Base-by-base conservation (phyloP, 2,113 vertebrate species). In the Ramphastos sulfuratus region DNA sequence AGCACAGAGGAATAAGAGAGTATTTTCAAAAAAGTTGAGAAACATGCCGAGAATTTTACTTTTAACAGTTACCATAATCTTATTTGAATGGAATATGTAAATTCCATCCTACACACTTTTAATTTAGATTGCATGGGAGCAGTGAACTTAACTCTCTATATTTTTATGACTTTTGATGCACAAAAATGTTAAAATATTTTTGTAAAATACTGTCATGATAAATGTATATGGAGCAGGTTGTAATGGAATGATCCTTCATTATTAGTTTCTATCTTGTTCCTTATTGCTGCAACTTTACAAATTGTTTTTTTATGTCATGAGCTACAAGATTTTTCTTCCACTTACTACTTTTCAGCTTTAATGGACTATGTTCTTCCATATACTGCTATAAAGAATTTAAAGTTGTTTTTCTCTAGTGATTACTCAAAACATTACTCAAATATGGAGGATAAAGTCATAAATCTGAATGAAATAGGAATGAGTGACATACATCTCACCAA, bases 231-330 rank as follows among this genome's bases (percentile, higher is more conserved):
- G 56, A 66, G 85, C 14, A 89, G 7, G 3, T 93, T 86, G 85
- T 92, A 90, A 94, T 90, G 91, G 95, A 93, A 77, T 84, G 31
- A 37, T 90, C 3, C 77, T 93, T 95, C 48, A 82, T 95, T 80
- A 83, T 69, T 88, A 93, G 63, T 93, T 85, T 60, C 15, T 39
- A 70, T 94, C n/a, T 89, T 86, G 86, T 82, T 95, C 73, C 71
- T 65, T 85, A 83, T 46, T 72, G 10, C 14, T 61, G 9, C 46
- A 91, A 79, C 80, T 70, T 75, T 79, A 52, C 8, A 14, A 50
- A 25, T 35, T 90, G 23, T 42, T 5, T 61, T 85, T 85, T 84
- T 75, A 69, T 46, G 9, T 56, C 82, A 63, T 58, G 18, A 69
- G 6, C 11, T 39, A 61, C 54, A 87, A 64, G 2, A 44, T 72